phyloP scores from a whole-genome alignment of 1,140 invertebrate species.

The Drosophila truncata region DNA sequence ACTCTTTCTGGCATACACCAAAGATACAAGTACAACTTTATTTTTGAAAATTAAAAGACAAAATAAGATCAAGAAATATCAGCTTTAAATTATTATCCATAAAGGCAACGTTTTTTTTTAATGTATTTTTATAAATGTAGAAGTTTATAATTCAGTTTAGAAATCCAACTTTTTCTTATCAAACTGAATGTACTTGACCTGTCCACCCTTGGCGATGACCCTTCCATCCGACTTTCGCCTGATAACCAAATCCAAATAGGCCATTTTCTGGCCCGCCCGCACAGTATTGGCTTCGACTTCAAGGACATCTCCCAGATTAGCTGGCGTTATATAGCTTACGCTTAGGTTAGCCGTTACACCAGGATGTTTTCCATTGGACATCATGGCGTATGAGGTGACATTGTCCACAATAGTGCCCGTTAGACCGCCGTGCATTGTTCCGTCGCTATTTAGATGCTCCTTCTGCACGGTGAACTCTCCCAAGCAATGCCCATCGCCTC shows the following conservation, averaged over 20 bases:
- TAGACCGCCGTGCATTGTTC: slow-evolving; percentile 93
- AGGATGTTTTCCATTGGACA: slow-evolving; percentile 88
- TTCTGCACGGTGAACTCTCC: slow-evolving; percentile 90
- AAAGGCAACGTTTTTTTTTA: neutral
- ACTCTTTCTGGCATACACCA: too few relatives aligned
- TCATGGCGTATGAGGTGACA: slow-evolving; percentile 92
- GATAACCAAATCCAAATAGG: slow-evolving; percentile 92
- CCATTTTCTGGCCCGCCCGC: slow-evolving; percentile 92
- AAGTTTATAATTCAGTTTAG: neutral
- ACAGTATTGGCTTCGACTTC: slow-evolving; percentile 92
- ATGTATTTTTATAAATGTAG: too few relatives aligned
- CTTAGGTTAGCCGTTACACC: slow-evolving; percentile 91
- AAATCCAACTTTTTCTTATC: slow-evolving; percentile 20
- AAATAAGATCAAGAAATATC: neutral
- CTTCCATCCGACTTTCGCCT: slow-evolving; percentile 90
- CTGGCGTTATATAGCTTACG: slow-evolving; percentile 91
- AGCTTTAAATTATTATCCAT: neutral
- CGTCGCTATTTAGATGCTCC: slow-evolving; percentile 92
- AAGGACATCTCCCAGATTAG: slow-evolving; percentile 91
- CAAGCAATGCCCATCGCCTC: slow-evolving; percentile 57
- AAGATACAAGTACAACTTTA: too few relatives aligned
- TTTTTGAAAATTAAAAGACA: too few relatives aligned
- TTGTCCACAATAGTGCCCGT: slow-evolving; percentile 93
- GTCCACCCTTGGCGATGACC: slow-evolving; percentile 91
- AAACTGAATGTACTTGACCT: slow-evolving; percentile 91